Base-by-base conservation (phyloP, 2,888 invertebrate genomes). In the Augochlorella aurata region DNA sequence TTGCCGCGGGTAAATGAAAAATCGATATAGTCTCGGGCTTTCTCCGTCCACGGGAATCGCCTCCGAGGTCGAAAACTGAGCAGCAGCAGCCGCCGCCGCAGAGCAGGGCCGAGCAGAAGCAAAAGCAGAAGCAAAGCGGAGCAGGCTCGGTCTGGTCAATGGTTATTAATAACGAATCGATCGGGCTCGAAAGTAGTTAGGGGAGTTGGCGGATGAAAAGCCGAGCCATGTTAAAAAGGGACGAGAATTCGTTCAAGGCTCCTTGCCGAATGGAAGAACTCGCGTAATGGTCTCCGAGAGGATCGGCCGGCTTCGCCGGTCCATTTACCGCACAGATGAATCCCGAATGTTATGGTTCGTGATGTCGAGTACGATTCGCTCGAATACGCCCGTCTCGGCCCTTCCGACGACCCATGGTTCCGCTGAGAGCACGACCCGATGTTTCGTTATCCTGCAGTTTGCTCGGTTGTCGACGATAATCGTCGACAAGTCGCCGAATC, bases 1-100 rank as follows among this genome's bases (percentile, higher is more conserved):
- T 92, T 92, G 92, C 90, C 85, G 81, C 85, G 88, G 89, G 90
- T 90, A 92, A 92, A 92, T 91, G 92, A 87, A 92, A 92, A 92
- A 92, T 92, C 92, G 90, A 92, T 92, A 91, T 92, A 91, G 87
- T 86, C 89, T 86, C 89, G 81, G 82, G 69, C 71, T 83, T 77
- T 77, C 77, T 81, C 79, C 65, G 68, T 61, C 79, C 66, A 77
- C 72, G 74, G 75, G 74, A 78, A 77, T 74, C 88, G 85, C 84
- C 88, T 89, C 89, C 89, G 91, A 91, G 90, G 90, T 90, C 89
- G 90, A 88, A 86, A 90, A 90, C 89, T 87, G 87, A 86, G 18
- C 29, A 58, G 58, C 21, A 58, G 29, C 29, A 29, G 29, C 29
- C 1, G 24, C 58, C 58, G 24, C 24, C 21, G 14, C 24, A 24